These are phyloP conservation scores for Paradisaea rubra DNA, from an alignment of 2,113 vertebrate species.

Conservation along the genomic window DNA sequence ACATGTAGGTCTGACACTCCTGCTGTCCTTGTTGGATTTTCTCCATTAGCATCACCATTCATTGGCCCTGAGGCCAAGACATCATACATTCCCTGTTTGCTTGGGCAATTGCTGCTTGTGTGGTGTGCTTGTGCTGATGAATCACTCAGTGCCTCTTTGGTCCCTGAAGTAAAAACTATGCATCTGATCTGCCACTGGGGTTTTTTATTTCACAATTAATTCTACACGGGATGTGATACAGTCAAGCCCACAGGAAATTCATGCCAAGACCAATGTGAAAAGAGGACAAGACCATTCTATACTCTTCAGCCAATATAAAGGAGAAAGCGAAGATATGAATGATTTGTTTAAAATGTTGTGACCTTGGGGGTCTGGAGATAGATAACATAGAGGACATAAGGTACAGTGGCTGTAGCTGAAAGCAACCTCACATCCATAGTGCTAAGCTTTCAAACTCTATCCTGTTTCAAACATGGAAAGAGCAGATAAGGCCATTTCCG, in stretches of 20 bases:
- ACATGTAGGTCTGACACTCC: not conserved
- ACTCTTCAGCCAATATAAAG: not conserved
- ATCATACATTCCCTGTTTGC: not conserved
- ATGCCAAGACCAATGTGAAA: not conserved
- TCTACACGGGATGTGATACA: not conserved
- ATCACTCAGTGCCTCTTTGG: not conserved
- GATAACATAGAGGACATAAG: not conserved
- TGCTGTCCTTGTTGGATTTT: not conserved
- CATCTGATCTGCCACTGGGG: not conserved
- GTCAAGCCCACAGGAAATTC: not conserved
- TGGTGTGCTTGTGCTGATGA: not conserved
- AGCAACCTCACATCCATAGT: fast-evolving
- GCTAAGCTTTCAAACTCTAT: not conserved
- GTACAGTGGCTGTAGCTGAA: not conserved
- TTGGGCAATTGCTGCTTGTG: not conserved
- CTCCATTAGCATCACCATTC: not conserved
- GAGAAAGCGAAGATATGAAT: not conserved
- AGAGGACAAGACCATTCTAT: not conserved
- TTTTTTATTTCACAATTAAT: not conserved
- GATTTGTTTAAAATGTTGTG: not conserved
- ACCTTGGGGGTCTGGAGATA: not conserved
- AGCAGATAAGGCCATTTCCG: not conserved
- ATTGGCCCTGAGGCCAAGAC: not conserved
- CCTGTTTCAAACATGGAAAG: not conserved
- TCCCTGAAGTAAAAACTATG: not conserved